Conservation (phyloP, 2,113 vertebrate genomes). For the Erythrocebus patas region DNA sequence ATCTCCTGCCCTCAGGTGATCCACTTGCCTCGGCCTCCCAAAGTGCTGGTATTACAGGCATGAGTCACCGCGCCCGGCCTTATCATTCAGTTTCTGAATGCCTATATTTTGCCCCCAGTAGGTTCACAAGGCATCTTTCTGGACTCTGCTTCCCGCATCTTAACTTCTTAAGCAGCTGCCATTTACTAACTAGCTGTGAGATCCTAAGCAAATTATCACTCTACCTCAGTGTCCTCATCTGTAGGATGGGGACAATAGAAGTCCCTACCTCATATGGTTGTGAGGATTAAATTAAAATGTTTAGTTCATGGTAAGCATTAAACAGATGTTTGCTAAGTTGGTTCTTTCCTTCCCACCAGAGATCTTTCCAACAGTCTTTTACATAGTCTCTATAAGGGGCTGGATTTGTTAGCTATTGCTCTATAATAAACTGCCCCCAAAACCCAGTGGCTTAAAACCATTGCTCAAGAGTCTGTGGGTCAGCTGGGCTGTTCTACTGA, state of each 20-base stretch:
- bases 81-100: neutral
- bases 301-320: neutral
- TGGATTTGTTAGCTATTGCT: neutral
- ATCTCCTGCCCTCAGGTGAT: no score
- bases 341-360: neutral
- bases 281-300: neutral
- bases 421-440: neutral
- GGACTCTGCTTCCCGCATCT: neutral
- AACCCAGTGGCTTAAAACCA: neutral
- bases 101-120: neutral
- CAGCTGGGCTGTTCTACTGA: neutral
- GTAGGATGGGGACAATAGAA: neutral
- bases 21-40: no score
- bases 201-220: neutral
- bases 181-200: neutral
- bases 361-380: neutral
- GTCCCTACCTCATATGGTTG: neutral
- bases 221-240: neutral
- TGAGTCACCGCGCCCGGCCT: no score
- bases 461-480: neutral
- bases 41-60: no score
- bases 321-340: neutral
- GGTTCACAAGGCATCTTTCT: neutral
- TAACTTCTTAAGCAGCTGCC: neutral
- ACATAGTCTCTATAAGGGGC: neutral